A percentile compares a stretch with the other conserved stretches of the same genome.
Conservation (phyloP, 2,113 vertebrate genomes). For the Sphyrna mokarran region DNA sequence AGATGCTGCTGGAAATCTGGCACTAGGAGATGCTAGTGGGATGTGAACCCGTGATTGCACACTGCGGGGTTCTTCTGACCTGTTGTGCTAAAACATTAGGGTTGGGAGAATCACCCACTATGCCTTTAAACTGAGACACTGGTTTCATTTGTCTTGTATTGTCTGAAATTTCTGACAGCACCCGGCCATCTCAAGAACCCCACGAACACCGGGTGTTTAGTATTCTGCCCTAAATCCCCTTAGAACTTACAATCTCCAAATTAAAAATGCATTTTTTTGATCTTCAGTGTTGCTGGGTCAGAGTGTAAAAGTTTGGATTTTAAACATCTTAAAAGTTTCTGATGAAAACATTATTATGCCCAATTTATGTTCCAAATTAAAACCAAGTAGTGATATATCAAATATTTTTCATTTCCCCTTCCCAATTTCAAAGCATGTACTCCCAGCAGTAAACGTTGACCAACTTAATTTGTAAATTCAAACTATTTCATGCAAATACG, state of each 20-base stretch:
- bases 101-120: no score
- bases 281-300: neutral
- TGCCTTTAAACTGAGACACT: no score
- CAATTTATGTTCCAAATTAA: neutral
- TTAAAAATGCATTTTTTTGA: neutral
- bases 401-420: neutral
- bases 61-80: no score
- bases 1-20: no score
- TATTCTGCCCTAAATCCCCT: neutral
- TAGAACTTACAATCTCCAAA: neutral
- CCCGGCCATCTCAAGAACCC: no score
- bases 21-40: no score
- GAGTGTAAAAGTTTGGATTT: neutral
- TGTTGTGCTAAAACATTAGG: no score
- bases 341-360: neutral
- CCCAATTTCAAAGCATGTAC: neutral
- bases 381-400: neutral
- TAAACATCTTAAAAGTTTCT: neutral
- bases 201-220: neutral
- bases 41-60: no score
- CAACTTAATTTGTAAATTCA: neutral
- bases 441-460: neutral
- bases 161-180: no score
- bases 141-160: no score
- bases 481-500: neutral